Evolutionary conservation across 2,113 vertebrate species (phyloP).

Genomic region (Illadopsis cleaveri): DNA sequence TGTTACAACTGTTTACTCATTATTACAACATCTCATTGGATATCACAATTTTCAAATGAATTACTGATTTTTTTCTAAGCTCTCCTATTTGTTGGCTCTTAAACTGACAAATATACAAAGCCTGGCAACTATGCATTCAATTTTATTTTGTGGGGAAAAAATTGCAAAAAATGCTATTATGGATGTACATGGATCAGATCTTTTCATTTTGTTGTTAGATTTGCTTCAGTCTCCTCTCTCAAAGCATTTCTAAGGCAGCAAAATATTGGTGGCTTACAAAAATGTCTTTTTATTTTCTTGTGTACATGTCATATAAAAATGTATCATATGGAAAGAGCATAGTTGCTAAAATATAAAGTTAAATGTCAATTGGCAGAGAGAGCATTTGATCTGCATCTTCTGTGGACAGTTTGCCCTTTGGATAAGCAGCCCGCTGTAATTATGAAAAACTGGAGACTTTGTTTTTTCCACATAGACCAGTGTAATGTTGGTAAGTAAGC

Average conservation of each 20-base stretch:
- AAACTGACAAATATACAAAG: not conserved
- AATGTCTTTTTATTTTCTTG: not conserved
- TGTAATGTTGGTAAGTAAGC: not conserved
- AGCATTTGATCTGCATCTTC: slow-evolving; percentile 32
- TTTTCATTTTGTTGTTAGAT: not conserved
- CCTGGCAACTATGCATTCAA: not conserved
- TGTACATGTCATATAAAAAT: not conserved
- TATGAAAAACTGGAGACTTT: not conserved
- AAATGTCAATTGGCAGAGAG: slow-evolving; percentile 37
- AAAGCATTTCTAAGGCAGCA: not conserved
- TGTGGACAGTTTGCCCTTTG: slow-evolving; percentile 32
- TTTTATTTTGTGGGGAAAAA: not conserved
- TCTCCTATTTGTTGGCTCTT: not conserved
- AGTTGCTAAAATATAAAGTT: not conserved
- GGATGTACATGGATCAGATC: not conserved
- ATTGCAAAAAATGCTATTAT: not conserved
- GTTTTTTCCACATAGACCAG: not conserved
- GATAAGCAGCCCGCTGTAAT: not conserved
- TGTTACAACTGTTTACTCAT: not conserved
- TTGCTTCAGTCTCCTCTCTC: not conserved
- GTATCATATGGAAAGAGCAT: not conserved
- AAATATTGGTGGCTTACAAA: not conserved
- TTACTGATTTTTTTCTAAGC: not conserved
- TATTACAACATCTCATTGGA: not conserved
- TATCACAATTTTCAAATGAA: not conserved